phyloP scores from a whole-genome alignment of 1,140 invertebrate genomes.

The Drosophila takahashii region DNA sequence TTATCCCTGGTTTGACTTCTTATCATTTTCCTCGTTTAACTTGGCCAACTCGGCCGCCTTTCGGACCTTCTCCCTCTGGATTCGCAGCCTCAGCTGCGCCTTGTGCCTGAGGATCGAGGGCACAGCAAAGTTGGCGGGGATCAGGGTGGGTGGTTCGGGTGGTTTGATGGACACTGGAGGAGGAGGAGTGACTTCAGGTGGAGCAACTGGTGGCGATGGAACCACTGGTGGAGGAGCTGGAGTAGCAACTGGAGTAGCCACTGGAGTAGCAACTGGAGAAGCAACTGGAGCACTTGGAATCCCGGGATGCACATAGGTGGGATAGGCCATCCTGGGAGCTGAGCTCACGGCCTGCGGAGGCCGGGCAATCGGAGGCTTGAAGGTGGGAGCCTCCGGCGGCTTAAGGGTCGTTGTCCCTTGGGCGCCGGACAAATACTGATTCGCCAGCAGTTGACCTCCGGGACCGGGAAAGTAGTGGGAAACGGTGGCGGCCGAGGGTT shows the following conservation, averaged over 20 bases:
- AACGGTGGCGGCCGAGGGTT: background rate
- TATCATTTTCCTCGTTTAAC: background rate
- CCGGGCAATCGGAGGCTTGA: background rate
- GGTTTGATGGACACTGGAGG: background rate
- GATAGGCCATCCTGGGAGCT: background rate
- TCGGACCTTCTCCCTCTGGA: background rate
- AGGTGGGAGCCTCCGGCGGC: background rate
- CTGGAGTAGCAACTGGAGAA: background rate
- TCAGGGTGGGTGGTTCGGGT: background rate
- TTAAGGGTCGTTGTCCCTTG: background rate
- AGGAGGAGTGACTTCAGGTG: background rate
- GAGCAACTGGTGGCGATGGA: background rate
- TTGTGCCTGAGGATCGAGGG: constrained; percentile 19
- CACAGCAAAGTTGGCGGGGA: background rate
- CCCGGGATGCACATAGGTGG: background rate
- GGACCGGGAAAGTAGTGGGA: background rate
- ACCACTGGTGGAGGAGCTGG: background rate
- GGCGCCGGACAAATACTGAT: background rate
- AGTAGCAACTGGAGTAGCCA: background rate
- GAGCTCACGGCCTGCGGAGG: background rate
- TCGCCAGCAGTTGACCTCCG: background rate
- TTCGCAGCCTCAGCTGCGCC: constrained; percentile 4
- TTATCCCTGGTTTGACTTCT: background rate
- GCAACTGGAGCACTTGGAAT: background rate
- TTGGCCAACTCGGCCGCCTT: background rate